phyloP scores from a whole-genome alignment of 2,797 vertebrate genomes.

The Mallotus villosus region DNA sequence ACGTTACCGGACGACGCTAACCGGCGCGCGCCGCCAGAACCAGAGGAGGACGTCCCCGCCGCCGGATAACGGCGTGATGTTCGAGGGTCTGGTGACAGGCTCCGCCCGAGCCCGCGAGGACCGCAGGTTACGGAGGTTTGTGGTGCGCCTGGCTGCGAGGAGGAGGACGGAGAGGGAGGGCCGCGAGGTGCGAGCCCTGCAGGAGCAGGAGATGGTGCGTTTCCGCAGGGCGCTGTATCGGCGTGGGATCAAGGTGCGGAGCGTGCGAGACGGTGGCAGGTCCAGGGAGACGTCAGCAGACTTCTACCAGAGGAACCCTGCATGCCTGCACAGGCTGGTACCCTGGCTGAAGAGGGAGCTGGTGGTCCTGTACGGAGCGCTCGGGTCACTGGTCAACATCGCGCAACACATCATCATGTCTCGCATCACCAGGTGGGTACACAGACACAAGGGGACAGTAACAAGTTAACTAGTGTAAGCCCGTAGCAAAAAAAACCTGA shows the following conservation, averaged over 20 bases:
- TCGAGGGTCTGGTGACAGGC: constrained; percentile 73
- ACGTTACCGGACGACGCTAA: constrained; percentile 88
- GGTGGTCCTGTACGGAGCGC: constrained; percentile 84
- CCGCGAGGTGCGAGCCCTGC: constrained; percentile 71
- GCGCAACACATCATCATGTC: constrained; percentile 94
- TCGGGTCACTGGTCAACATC: constrained; percentile 88
- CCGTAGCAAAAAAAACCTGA: constrained; percentile 40
- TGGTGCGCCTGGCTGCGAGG: constrained; percentile 77
- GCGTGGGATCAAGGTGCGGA: constrained; percentile 80
- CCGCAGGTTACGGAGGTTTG: constrained; percentile 78
- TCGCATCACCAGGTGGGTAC: constrained; percentile 75
- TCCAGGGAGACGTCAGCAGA: constrained; percentile 87
- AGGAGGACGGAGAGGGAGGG: constrained; percentile 79
- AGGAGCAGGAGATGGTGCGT: constrained; percentile 86
- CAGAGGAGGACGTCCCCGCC: constrained; percentile 72
- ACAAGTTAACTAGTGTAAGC: too few species aligned
- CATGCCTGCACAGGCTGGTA: constrained; percentile 89
- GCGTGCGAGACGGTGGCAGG: constrained; percentile 85
- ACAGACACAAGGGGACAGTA: too few species aligned
- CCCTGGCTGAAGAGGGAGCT: constrained; percentile 94
- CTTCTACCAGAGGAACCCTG: constrained; percentile 89
- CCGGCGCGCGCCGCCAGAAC: constrained; percentile 71
- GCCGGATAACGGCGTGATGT: constrained; percentile 84
- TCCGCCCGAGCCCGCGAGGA: constrained; percentile 59
- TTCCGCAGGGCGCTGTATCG: constrained; percentile 92